Evolutionary conservation across 1,140 invertebrate species (phyloP), one percentile per base, ranked within the genome.

Genomic region (Ooceraea biroi): DNA sequence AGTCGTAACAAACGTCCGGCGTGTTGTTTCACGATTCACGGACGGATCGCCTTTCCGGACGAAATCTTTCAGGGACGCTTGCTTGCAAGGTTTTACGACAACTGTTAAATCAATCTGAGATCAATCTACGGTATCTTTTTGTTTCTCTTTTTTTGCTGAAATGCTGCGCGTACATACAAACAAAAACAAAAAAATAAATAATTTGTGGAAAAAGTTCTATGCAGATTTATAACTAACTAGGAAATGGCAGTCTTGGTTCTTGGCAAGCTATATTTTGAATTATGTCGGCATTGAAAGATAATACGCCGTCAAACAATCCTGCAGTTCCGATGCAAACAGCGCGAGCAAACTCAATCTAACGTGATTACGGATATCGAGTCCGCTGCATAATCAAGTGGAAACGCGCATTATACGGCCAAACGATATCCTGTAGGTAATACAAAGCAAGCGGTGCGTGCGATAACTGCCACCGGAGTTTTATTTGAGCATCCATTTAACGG

Each of bases 291-390:
- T n/a, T n/a, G n/a, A n/a, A n/a, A n/a, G n/a, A n/a, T n/a, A n/a
- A n/a, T n/a, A n/a, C n/a, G n/a, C n/a, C n/a, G n/a, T n/a, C n/a
- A n/a, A n/a, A n/a, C n/a, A n/a, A n/a, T n/a, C n/a, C n/a, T 19
- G 12, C 3, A 30, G 27, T 36, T 63, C 0, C 46, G 27, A 19
- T 30, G 8, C 58, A 30, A 60, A 63, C 58, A 50, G 19, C 60
- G 72, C 41, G 72, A 60, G 27, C 25, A 63, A 76, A 63, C 60
- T 76, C 41, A 27, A 74, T 76, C n/a, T 63, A 63, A 76, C 3
- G 5, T 14, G 41, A 52, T 77, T 65, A 63, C 58, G 58, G 3
- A 11, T 61, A 76, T 74, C 25, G 58, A 65, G 44, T 52, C 25
- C 17, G 14, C 25, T 12, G 25, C n/a, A 48, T 77, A 77, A 77